These are phyloP conservation scores for Penaeus vannamei DNA, from an alignment of 1,140 invertebrate genomes.

Conservation along the genomic window DNA sequence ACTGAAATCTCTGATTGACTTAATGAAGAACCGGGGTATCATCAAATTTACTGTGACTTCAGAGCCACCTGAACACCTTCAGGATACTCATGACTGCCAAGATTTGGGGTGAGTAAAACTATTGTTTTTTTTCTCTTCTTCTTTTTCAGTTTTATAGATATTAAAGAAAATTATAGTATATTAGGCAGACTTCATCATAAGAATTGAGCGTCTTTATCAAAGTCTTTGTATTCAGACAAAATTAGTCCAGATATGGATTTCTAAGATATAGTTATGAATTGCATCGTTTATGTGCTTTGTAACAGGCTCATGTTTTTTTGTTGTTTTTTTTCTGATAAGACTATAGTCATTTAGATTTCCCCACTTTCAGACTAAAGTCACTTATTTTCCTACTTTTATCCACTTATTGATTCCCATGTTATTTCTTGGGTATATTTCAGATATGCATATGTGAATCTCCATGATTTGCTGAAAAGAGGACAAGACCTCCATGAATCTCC, in stretches of 20 bases:
- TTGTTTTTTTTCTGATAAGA: no score
- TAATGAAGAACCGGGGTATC: constrained; percentile 46
- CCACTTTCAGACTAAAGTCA: background rate
- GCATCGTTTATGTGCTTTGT: no score
- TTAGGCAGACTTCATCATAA: background rate
- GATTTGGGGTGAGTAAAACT: constrained; percentile 31
- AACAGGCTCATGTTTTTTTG: no score
- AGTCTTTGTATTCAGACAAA: no score
- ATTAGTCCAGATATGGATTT: no score
- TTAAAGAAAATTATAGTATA: background rate
- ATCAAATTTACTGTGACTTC: constrained; percentile 57
- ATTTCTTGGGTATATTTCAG: background rate
- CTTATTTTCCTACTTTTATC: background rate
- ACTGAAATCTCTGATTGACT: constrained; percentile 35
- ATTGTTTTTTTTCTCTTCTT: background rate
- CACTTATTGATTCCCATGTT: background rate
- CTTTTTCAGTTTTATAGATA: background rate
- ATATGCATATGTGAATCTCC: constrained; percentile 29
- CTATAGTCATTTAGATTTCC: no score
- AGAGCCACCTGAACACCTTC: constrained; percentile 50
- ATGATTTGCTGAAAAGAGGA: constrained; percentile 7
- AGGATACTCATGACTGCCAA: constrained; percentile 54
- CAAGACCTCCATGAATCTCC: background rate
- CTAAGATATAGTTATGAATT: no score
- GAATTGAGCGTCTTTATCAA: no score